Evolutionary conservation across 2,888 invertebrate genomes (phyloP).

Genomic region (Myopa tessellatipennis): DNA sequence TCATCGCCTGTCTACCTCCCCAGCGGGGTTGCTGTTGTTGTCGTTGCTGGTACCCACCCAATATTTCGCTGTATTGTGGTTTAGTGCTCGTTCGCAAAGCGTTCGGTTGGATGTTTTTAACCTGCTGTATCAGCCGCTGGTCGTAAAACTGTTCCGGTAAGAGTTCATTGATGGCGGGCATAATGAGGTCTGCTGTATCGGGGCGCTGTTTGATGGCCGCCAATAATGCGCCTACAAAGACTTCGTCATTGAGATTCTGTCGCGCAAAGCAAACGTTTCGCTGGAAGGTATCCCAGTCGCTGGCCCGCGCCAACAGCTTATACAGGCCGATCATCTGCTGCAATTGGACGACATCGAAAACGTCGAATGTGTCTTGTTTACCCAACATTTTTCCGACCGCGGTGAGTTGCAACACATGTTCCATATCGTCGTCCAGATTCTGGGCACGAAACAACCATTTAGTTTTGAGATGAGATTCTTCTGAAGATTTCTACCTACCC

Average conservation of each 20-base stretch:
- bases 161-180: conserved; percentile 35
- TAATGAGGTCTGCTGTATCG: conserved; percentile 20
- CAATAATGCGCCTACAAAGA: conserved; percentile 25
- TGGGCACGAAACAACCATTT: not conserved
- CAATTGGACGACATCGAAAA: not conserved
- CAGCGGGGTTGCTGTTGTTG: not conserved
- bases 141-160: conserved; percentile 32
- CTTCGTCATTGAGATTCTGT: conserved; percentile 25
- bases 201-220: conserved; percentile 25
- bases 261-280: conserved; percentile 33
- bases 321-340: conserved; percentile 31
- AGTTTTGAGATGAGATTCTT: not conserved
- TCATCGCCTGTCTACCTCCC: conserved; percentile 13
- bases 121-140: conserved; percentile 5
- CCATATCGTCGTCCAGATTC: conserved; percentile 36
- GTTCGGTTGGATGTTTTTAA: not conserved
- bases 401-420: conserved; percentile 28
- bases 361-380: conserved; percentile 18
- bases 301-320: conserved; percentile 22
- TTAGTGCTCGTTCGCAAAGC: not conserved
- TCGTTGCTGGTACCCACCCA: not conserved
- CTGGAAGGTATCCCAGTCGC: conserved; percentile 35
- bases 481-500: conserved; percentile 10
- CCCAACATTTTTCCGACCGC: conserved; percentile 17
- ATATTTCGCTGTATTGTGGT: not conserved